phyloP scores from a whole-genome alignment of 92 coral and sea anemone genomes.

The Porites divaricata region DNA sequence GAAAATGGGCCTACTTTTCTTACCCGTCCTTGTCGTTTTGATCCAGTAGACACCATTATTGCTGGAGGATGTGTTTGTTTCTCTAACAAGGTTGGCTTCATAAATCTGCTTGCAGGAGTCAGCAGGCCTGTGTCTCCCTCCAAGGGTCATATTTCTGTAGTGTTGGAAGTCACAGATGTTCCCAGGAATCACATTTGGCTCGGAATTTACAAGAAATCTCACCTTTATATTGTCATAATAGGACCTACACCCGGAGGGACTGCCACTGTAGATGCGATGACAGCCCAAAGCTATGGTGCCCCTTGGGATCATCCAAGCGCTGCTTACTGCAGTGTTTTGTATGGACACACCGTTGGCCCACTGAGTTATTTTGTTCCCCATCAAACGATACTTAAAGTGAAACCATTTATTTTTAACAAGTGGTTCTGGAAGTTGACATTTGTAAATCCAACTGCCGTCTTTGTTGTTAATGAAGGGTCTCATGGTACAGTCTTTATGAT shows the following conservation, averaged over 20 bases:
- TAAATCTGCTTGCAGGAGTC: slow-evolving; percentile 79
- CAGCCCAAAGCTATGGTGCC: slow-evolving; percentile 78
- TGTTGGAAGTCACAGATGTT: slow-evolving; percentile 49
- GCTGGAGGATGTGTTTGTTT: slow-evolving; percentile 27
- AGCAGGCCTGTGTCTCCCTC: slow-evolving; percentile 43
- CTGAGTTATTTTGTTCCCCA: slow-evolving; percentile 63
- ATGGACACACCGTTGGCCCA: slow-evolving; percentile 63
- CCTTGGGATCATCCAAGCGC: slow-evolving; percentile 63
- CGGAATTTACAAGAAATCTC: slow-evolving; percentile 35
- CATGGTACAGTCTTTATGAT: slow-evolving; percentile 69
- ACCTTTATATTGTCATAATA: slow-evolving; percentile 76
- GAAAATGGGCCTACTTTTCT: slow-evolving; percentile 60
- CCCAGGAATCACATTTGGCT: slow-evolving; percentile 57
- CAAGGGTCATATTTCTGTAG: slow-evolving; percentile 1
- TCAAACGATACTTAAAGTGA: slow-evolving; percentile 69
- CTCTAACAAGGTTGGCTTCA: slow-evolving; percentile 50
- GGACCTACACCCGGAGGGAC: slow-evolving; percentile 55
- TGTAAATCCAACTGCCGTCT: slow-evolving; percentile 75
- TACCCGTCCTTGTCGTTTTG: slow-evolving; percentile 48
- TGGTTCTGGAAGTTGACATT: slow-evolving; percentile 48
- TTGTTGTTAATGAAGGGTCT: slow-evolving; percentile 67
- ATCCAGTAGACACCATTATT: slow-evolving; percentile 79
- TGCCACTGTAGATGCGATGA: slow-evolving; percentile 36
- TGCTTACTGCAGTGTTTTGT: slow-evolving; percentile 32
- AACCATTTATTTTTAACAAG: slow-evolving; percentile 64